These are phyloP conservation scores for Marisa cornuarietis DNA, from an alignment of 1,140 invertebrate species.

Conservation along the genomic window DNA sequence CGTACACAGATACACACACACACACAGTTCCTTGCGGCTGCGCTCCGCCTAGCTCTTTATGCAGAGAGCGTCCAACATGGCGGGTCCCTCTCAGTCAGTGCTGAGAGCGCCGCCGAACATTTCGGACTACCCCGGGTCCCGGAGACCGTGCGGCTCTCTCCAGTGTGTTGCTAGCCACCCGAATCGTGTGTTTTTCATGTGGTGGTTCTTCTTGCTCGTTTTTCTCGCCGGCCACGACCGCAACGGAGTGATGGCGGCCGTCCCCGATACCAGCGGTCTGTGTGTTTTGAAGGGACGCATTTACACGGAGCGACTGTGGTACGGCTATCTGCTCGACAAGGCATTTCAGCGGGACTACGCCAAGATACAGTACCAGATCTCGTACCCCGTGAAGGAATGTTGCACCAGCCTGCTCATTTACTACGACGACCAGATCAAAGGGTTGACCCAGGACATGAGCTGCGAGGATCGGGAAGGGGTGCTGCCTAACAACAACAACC, in stretches of 20 bases:
- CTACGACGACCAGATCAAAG: constrained; percentile 57
- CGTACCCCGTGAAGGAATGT: constrained; percentile 55
- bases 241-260: background rate
- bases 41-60: constrained; percentile 6
- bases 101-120: background rate
- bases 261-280: background rate
- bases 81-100: background rate
- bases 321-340: constrained; percentile 58
- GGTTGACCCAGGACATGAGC: constrained; percentile 51
- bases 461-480: constrained; percentile 50
- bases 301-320: constrained; percentile 41
- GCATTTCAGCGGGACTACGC: constrained; percentile 52
- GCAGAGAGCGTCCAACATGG: constrained; percentile 16
- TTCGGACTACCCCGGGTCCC: background rate
- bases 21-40: background rate
- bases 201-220: constrained; percentile 3
- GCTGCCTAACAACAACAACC: constrained; percentile 51
- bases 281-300: constrained; percentile 6
- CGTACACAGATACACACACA: constrained; percentile 2
- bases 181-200: background rate
- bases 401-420: constrained; percentile 57
- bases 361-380: constrained; percentile 58
- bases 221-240: background rate
- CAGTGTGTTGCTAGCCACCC: background rate
- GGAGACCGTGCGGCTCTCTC: background rate